Evolutionary conservation across 2,888 invertebrate genomes (phyloP).

Genomic region (Tetragnatha montana): DNA sequence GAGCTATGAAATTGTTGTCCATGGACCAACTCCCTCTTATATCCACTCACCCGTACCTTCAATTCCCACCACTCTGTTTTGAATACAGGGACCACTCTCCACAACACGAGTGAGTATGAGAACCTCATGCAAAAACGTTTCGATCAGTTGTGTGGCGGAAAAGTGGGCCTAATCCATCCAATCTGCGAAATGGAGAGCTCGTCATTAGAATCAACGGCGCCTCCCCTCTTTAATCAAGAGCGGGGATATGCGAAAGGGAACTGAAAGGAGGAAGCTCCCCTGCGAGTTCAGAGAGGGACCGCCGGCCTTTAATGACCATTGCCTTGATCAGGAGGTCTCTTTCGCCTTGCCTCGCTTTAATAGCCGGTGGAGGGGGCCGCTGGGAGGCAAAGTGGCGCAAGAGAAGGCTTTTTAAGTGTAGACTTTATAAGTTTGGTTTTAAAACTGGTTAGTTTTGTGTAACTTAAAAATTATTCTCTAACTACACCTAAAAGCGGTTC

Average conservation of each 20-base stretch:
- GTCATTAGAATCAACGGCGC: conserved; percentile 26
- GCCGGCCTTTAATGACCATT: conserved; percentile 28
- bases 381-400: not conserved
- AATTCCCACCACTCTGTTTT: too few relatives aligned
- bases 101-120: too few relatives aligned
- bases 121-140: not conserved
- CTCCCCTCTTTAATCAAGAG: conserved; percentile 23
- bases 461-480: too few relatives aligned
- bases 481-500: too few relatives aligned
- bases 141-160: conserved; percentile 20
- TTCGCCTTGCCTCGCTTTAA: not conserved
- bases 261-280: conserved; percentile 18
- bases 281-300: conserved; percentile 11
- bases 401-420: not conserved
- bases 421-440: too few relatives aligned
- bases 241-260: not conserved
- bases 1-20: too few relatives aligned
- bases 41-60: too few relatives aligned
- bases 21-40: too few relatives aligned
- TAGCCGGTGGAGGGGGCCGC: not conserved
- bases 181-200: conserved; percentile 37
- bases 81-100: too few relatives aligned
- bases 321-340: conserved; percentile 9
- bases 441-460: too few relatives aligned
- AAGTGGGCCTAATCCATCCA: conserved; percentile 2